A percentile compares a stretch with the other conserved stretches of the same genome.
phyloP scores from a whole-genome alignment of 2,888 invertebrate genomes.

The Phytoseiulus persimilis region DNA sequence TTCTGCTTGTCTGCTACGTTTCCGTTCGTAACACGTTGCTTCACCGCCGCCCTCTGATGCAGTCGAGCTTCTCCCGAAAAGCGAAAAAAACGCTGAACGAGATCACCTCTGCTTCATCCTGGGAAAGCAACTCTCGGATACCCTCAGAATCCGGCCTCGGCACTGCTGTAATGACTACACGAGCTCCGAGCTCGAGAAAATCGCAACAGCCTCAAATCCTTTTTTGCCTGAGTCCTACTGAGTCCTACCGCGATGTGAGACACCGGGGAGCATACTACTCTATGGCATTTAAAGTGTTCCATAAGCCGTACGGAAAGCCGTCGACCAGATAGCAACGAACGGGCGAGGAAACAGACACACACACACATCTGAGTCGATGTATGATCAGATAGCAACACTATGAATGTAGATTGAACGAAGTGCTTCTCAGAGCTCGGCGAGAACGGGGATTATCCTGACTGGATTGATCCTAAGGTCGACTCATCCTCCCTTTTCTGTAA shows the following conservation, averaged over 20 bases:
- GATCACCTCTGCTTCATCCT: no score
- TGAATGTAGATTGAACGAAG: background rate
- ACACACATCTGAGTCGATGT: background rate
- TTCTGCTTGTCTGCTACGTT: background rate
- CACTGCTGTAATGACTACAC: no score
- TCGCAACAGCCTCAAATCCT: no score
- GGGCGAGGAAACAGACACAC: background rate
- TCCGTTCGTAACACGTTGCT: background rate
- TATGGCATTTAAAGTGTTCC: background rate
- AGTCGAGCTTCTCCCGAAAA: background rate
- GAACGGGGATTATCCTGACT: no score
- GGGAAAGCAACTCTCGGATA: no score
- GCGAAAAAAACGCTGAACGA: background rate
- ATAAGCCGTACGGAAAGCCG: background rate
- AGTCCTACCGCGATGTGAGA: background rate
- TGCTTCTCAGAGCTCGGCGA: no score
- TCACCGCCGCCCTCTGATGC: background rate
- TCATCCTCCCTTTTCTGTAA: no score
- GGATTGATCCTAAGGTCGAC: no score
- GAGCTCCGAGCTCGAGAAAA: no score
- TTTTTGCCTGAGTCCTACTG: no score
- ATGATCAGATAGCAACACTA: background rate
- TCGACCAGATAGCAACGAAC: background rate
- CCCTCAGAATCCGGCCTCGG: no score
- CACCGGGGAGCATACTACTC: background rate